These are phyloP conservation scores for Syngnathus acus DNA, from an alignment of 2,797 vertebrate genomes.

Conservation along the genomic window DNA sequence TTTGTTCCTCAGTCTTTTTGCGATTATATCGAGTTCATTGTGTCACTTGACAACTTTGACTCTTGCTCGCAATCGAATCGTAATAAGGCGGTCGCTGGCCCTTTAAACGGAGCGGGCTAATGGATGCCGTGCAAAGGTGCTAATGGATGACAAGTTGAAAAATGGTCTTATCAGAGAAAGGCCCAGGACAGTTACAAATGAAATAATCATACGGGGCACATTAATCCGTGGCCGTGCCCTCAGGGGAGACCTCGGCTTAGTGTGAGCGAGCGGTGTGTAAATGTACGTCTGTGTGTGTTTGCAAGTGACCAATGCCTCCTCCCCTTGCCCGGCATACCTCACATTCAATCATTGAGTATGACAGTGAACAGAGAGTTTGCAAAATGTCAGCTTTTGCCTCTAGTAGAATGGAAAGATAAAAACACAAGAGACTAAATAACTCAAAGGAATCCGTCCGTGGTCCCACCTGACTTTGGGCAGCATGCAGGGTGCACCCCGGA, in stretches of 20 bases:
- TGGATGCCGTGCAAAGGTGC: slow-evolving; percentile 65
- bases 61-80: slow-evolving; percentile 2
- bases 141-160: slow-evolving; percentile 69
- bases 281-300: slow-evolving; percentile 18
- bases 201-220: slow-evolving; percentile 61
- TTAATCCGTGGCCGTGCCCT: slow-evolving; percentile 61
- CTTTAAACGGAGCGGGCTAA: slow-evolving; percentile 64
- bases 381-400: not conserved
- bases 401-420: slow-evolving; percentile 11
- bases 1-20: slow-evolving; percentile 10
- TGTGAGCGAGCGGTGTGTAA: slow-evolving; percentile 19
- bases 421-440: not conserved
- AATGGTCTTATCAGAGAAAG: slow-evolving; percentile 70
- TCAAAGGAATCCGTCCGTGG: not conserved
- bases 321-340: not conserved
- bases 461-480: not conserved
- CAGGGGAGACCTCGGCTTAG: slow-evolving; percentile 46
- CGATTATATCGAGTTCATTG: slow-evolving; percentile 15
- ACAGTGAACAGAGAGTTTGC: slow-evolving; percentile 16
- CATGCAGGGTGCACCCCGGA: not conserved
- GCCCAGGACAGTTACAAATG: slow-evolving; percentile 69
- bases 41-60: slow-evolving; percentile 25
- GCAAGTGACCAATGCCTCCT: slow-evolving; percentile 14
- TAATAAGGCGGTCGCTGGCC: slow-evolving; percentile 34
- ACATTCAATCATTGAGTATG: slow-evolving; percentile 24